Evolutionary conservation across 2,113 vertebrate species (phyloP).

Genomic region (Solenodon paradoxus): DNA sequence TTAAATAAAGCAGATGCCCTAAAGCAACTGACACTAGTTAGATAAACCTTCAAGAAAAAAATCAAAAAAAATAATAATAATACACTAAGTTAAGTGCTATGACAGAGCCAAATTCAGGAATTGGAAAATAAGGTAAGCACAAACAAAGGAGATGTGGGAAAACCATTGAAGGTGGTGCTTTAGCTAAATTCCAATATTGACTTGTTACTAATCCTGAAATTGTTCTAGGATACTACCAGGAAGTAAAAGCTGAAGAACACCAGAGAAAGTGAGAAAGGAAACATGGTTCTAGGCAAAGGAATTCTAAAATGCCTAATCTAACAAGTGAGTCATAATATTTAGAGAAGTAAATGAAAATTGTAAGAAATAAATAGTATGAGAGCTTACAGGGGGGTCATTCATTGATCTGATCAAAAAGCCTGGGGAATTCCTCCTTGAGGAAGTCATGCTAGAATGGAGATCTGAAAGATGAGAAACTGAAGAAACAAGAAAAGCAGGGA

Average conservation of each 20-base stretch:
- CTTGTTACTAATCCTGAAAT: constrained; percentile 19
- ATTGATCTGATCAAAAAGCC: background rate
- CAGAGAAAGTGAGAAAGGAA: constrained; percentile 20
- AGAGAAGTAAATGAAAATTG: background rate
- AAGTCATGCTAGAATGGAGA: constrained; percentile 3
- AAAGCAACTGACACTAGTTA: background rate
- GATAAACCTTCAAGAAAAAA: background rate
- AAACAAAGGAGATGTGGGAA: background rate
- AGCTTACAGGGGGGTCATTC: background rate
- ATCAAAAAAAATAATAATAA: background rate
- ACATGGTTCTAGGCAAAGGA: background rate
- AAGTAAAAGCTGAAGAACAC: constrained; percentile 12
- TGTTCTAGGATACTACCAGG: background rate
- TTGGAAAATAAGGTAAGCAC: background rate
- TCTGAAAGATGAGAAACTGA: background rate
- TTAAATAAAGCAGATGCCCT: background rate
- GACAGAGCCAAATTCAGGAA: background rate
- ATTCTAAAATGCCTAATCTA: background rate
- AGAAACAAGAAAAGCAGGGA: background rate
- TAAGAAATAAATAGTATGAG: background rate
- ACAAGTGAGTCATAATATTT: background rate
- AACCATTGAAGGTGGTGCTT: background rate
- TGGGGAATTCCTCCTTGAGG: constrained; percentile 14
- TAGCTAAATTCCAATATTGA: background rate
- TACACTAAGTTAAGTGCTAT: background rate